A percentile compares a stretch with the other conserved stretches of the same genome.
phyloP scores from a whole-genome alignment of 2,797 vertebrate genomes.

The Clarias pachynema region DNA sequence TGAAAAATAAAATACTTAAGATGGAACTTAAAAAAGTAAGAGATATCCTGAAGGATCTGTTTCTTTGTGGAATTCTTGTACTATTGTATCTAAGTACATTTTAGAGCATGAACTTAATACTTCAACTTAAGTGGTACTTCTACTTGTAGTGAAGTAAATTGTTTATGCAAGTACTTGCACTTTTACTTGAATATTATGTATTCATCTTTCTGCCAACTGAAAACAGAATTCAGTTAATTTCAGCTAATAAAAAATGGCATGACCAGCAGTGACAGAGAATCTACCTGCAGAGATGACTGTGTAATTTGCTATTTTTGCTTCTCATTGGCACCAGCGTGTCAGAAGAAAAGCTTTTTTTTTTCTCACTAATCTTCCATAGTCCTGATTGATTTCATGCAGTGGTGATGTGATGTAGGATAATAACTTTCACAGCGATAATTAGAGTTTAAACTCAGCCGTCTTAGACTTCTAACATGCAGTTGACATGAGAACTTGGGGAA shows the following conservation, averaged over 20 bases:
- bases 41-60: no score
- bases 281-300: background rate
- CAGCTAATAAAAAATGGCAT: conserved; percentile 1
- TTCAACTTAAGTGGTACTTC: no score
- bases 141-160: no score
- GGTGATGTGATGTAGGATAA: background rate
- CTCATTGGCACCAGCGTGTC: background rate
- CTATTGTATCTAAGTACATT: no score
- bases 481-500: background rate
- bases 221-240: background rate
- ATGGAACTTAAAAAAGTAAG: no score
- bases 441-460: background rate
- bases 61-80: no score
- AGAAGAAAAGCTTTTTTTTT: background rate
- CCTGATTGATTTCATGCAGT: conserved; percentile 19
- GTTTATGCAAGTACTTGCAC: no score
- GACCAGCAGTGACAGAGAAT: background rate
- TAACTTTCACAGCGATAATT: background rate
- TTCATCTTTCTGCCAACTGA: background rate
- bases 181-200: no score
- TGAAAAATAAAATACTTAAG: no score
- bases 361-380: background rate
- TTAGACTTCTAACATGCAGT: background rate
- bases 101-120: no score
- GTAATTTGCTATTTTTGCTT: conserved; percentile 16